Evolutionary conservation across 2,888 invertebrate genomes (phyloP).

Genomic region (Agrotis puta): DNA sequence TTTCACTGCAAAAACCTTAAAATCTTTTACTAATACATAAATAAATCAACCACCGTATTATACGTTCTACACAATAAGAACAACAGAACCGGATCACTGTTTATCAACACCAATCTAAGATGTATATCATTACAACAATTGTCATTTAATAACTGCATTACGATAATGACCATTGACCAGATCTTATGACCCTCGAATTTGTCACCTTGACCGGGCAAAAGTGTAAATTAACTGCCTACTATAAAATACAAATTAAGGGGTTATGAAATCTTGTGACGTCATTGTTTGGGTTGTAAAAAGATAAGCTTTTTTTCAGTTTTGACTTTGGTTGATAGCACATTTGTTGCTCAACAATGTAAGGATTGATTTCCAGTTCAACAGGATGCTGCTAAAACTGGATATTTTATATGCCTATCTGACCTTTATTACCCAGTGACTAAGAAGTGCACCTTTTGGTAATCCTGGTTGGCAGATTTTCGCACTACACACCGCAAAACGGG

Average conservation of each 20-base stretch:
- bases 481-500: too few relatives aligned
- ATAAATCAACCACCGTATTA: slow-evolving; percentile 3
- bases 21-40: background rate
- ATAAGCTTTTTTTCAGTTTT: background rate
- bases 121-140: slow-evolving; percentile 47
- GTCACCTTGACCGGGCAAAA: slow-evolving; percentile 64
- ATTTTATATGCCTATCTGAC: too few relatives aligned
- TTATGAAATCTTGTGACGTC: slow-evolving; percentile 50
- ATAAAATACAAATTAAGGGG: slow-evolving; percentile 13
- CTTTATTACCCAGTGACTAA: too few relatives aligned
- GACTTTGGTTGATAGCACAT: background rate
- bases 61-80: background rate
- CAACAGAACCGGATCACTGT: slow-evolving; percentile 20
- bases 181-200: slow-evolving; percentile 44
- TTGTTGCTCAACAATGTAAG: too few relatives aligned
- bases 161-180: slow-evolving; percentile 50
- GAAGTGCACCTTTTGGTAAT: too few relatives aligned
- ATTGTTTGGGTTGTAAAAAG: slow-evolving; percentile 12
- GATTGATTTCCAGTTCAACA: too few relatives aligned
- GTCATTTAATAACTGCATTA: slow-evolving; percentile 57
- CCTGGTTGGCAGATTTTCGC: too few relatives aligned
- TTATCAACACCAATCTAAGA: slow-evolving; percentile 43
- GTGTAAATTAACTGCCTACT: slow-evolving; percentile 42
- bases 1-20: background rate
- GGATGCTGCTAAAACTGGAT: too few relatives aligned